These are phyloP conservation scores for Cryptoprocta ferox DNA, from an alignment of 2,797 vertebrate species.

Conservation along the genomic window DNA sequence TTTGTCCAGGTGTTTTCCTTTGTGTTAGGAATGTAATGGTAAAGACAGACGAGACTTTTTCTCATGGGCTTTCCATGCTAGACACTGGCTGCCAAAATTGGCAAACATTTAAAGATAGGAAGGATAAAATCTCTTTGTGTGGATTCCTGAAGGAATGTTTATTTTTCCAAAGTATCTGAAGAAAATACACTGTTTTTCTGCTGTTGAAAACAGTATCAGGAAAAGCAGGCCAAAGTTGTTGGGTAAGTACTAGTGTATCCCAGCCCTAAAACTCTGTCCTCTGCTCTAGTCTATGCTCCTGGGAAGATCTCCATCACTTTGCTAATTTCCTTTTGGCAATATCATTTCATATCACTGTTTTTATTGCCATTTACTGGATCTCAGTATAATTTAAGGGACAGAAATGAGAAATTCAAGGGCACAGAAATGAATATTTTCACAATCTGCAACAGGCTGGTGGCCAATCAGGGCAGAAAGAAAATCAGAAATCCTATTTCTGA, in stretches of 20 bases:
- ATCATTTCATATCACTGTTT: slow-evolving; percentile 31
- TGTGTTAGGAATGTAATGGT: background rate
- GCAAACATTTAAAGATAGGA: background rate
- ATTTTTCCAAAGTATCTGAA: background rate
- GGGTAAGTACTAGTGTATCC: background rate
- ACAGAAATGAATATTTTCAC: slow-evolving; percentile 56
- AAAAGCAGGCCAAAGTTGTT: background rate
- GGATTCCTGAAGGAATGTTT: background rate
- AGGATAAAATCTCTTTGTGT: background rate
- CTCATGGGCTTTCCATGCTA: background rate
- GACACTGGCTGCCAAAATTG: background rate
- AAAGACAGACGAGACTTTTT: background rate
- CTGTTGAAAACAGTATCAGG: background rate
- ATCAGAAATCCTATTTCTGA: slow-evolving; percentile 66
- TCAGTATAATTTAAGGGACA: slow-evolving; percentile 46
- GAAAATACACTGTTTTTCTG: background rate
- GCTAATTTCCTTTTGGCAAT: slow-evolving; percentile 20
- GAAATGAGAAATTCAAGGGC: slow-evolving; percentile 54
- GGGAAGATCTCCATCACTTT: background rate
- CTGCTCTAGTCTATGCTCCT: background rate
- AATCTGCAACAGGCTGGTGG: background rate
- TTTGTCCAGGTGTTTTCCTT: background rate
- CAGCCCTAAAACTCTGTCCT: background rate
- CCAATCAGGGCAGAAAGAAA: slow-evolving; percentile 56
- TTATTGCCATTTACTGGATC: background rate